A percentile compares a stretch with the other conserved stretches of the same genome.
Conservation (phyloP, 2,113 vertebrate species). For the Gracilinanus agilis region DNA sequence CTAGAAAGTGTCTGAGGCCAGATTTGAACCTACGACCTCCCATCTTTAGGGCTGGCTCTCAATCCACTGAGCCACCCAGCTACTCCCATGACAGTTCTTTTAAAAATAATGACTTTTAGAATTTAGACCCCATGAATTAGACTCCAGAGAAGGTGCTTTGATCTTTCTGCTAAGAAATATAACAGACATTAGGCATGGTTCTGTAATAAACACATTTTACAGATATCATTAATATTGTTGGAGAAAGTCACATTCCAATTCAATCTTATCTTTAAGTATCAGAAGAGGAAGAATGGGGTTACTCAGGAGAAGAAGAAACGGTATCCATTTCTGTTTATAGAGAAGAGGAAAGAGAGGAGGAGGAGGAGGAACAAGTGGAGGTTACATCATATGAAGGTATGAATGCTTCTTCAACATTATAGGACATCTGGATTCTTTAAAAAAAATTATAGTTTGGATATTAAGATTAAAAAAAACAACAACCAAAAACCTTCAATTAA, state of each 20-base stretch:
- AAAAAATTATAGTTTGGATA: neutral
- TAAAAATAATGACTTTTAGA: neutral
- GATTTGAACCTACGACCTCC: no score
- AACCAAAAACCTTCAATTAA: neutral
- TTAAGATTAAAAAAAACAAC: neutral
- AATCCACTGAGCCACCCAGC: no score
- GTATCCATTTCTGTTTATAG: slow-evolving; percentile 81
- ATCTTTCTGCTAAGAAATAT: neutral
- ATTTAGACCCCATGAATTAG: neutral
- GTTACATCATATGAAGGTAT: slow-evolving; percentile 87
- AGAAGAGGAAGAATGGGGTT: slow-evolving; percentile 83
- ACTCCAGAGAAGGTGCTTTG: neutral
- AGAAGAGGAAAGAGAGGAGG: slow-evolving; percentile 83
- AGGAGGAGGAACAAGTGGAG: slow-evolving; percentile 74
- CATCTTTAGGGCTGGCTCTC: no score
- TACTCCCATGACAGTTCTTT: neutral
- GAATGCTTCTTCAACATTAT: slow-evolving; percentile 30
- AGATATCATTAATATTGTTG: neutral
- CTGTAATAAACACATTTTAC: neutral
- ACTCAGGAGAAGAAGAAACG: slow-evolving; percentile 81
- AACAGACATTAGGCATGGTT: neutral
- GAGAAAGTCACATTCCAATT: slow-evolving; percentile 35
- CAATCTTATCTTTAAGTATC: slow-evolving; percentile 78
- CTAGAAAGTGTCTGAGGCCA: no score
- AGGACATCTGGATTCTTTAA: neutral